These are phyloP conservation scores for Actinemys pallida DNA, from an alignment of 2,113 vertebrate genomes.

Conservation along the genomic window DNA sequence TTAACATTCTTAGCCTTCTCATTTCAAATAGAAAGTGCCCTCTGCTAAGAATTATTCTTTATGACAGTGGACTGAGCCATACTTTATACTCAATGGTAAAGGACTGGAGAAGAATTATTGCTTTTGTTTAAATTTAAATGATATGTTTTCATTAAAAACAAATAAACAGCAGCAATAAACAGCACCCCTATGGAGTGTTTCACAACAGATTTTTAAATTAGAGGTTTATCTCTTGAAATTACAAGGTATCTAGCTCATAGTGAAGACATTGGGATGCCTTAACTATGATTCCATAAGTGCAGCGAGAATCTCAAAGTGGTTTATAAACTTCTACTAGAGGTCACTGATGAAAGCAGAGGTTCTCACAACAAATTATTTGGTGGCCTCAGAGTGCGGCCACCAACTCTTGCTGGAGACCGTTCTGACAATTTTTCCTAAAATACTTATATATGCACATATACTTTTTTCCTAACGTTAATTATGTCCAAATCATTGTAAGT, in stretches of 20 bases:
- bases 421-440: too few relatives aligned
- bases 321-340: neutral
- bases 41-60: neutral
- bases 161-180: rapidly evolving
- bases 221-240: rapidly evolving
- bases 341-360: neutral
- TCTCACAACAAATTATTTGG: too few relatives aligned
- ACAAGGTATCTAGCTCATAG: neutral
- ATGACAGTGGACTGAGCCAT: neutral
- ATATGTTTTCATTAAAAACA: neutral
- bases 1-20: neutral
- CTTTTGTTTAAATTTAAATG: rapidly evolving
- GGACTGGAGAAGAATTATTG: neutral
- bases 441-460: too few relatives aligned
- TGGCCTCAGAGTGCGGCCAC: too few relatives aligned
- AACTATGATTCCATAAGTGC: neutral
- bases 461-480: too few relatives aligned
- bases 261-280: neutral
- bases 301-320: neutral
- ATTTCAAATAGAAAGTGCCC: neutral
- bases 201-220: neutral
- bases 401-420: too few relatives aligned
- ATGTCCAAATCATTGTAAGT: too few relatives aligned
- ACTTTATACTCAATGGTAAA: neutral
- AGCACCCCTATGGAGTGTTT: neutral